Evolutionary conservation across 2,113 vertebrate species (phyloP).

Genomic region (Muntiacus muntjak): DNA sequence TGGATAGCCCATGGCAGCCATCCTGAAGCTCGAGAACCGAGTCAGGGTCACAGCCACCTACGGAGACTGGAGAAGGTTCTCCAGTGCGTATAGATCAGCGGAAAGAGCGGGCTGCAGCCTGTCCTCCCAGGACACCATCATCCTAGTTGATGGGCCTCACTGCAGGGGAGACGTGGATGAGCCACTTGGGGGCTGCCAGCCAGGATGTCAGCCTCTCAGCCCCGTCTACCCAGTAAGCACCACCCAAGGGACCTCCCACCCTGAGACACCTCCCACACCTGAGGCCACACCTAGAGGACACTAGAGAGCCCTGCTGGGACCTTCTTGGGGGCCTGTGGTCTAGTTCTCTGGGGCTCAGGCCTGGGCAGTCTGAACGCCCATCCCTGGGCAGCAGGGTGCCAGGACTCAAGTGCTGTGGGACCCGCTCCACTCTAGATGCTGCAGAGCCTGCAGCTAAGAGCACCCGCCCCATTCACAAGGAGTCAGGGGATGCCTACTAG

Average conservation of each 20-base stretch:
- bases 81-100: neutral
- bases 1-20: neutral
- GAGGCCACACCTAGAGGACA: neutral
- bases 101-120: neutral
- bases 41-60: neutral
- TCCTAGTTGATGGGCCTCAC: neutral
- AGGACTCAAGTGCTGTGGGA: neutral
- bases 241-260: neutral
- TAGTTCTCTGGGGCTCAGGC: neutral
- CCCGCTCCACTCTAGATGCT: neutral
- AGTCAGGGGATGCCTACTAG: neutral
- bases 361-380: neutral
- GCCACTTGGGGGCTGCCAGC: neutral
- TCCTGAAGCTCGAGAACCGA: neutral
- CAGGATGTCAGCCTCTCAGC: neutral
- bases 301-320: neutral
- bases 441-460: neutral
- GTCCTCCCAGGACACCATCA: neutral
- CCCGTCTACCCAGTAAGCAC: neutral
- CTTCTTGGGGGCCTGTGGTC: too few species aligned
- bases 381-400: neutral
- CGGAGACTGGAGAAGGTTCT: neutral
- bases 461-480: neutral
- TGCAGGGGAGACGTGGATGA: neutral
- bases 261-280: neutral